Evolutionary conservation across 2,888 invertebrate species (phyloP).

Genomic region (Therioaphis trifolii): DNA sequence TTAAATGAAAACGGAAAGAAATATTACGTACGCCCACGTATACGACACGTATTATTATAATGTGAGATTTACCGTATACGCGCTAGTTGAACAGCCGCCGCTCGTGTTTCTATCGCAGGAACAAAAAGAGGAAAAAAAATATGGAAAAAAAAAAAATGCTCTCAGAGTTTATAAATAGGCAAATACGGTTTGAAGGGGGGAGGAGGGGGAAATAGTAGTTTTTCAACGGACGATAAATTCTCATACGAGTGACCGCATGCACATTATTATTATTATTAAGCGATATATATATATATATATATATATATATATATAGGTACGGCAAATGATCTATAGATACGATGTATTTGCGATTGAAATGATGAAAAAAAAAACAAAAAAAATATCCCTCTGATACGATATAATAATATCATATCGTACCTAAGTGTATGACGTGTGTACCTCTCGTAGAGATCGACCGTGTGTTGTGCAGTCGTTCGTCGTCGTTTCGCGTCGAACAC

Average conservation of each 20-base stretch:
- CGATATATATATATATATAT: not conserved
- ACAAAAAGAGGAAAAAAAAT: not conserved
- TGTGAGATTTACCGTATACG: not conserved
- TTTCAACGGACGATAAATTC: conserved; percentile 8
- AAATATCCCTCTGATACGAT: no score
- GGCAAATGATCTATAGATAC: no score
- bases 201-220: no score
- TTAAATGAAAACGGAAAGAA: not conserved
- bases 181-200: not conserved
- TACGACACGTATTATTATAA: not conserved
- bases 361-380: no score
- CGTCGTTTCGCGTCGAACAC: no score
- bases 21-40: conserved; percentile 1
- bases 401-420: no score
- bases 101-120: not conserved
- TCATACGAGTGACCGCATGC: not conserved
- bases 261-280: no score
- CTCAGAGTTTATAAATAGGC: not conserved
- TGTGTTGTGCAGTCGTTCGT: no score
- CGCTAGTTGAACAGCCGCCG: not conserved
- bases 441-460: no score
- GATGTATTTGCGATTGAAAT: no score
- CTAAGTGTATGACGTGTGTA: no score
- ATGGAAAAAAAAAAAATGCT: not conserved
- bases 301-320: not conserved